Percentiles rank a stretch among this genome's conserved stretches.
Conservation (phyloP, 2,113 vertebrate species). For the Crotalus helleri region DNA sequence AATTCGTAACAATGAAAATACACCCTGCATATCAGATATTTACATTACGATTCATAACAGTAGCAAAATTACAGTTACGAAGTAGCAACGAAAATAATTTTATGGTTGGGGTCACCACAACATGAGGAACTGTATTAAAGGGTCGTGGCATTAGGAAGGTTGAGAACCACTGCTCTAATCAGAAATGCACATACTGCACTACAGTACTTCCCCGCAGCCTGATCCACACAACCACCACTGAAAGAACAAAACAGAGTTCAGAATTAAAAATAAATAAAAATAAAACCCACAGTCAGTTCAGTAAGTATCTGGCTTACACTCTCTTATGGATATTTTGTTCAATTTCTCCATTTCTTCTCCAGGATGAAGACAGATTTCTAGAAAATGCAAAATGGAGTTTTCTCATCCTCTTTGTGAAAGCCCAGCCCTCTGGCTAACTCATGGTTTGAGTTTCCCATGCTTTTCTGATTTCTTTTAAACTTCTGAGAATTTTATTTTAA, state of each 20-base stretch:
- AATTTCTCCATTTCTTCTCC: neutral
- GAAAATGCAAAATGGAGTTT: neutral
- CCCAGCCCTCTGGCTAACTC: neutral
- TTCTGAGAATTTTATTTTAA: neutral
- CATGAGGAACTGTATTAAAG: too few relatives aligned
- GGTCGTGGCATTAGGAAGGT: too few relatives aligned
- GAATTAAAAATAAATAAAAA: neutral
- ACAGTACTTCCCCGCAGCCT: neutral
- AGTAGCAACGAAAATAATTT: too few relatives aligned
- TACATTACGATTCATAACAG: too few relatives aligned
- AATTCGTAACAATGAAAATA: too few relatives aligned
- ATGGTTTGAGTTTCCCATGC: neutral
- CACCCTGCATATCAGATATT: too few relatives aligned
- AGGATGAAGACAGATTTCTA: neutral
- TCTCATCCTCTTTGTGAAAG: neutral
- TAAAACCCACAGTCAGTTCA: neutral
- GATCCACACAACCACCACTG: neutral
- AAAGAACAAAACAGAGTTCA: neutral
- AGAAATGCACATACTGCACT: neutral
- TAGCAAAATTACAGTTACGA: too few relatives aligned
- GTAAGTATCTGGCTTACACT: neutral
- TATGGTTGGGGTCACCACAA: too few relatives aligned
- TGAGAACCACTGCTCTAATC: too few relatives aligned
- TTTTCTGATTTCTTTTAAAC: neutral
- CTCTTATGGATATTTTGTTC: neutral